Conservation (phyloP, 2,888 invertebrate genomes). For the Galerucella calmariensis region DNA sequence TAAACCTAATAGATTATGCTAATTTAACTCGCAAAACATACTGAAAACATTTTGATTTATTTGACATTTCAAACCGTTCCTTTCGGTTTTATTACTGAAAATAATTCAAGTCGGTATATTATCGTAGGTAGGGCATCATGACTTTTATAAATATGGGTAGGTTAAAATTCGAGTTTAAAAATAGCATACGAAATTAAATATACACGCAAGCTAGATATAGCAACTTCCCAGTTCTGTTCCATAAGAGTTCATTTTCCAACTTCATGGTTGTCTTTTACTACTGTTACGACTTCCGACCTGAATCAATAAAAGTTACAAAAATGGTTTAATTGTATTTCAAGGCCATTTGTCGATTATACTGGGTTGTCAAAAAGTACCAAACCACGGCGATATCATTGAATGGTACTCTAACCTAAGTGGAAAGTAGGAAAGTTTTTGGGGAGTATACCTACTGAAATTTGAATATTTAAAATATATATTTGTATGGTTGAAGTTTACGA, state of each 20-base stretch:
- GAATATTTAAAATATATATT: too few relatives aligned
- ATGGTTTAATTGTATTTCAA: neutral
- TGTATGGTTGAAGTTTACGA: too few relatives aligned
- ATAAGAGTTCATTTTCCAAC: conserved; percentile 47
- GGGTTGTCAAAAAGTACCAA: neutral
- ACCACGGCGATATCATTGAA: too few relatives aligned
- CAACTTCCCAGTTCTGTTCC: conserved; percentile 42
- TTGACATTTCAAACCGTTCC: conserved; percentile 23
- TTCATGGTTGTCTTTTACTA: conserved; percentile 30
- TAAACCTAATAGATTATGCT: conserved; percentile 9
- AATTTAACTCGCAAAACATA: conserved; percentile 5
- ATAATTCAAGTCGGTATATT: conserved; percentile 16
- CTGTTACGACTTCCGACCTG: neutral
- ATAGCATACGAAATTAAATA: conserved; percentile 54
- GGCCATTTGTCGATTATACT: neutral
- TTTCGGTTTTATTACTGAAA: conserved; percentile 22
- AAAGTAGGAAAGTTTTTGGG: too few relatives aligned
- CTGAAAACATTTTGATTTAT: conserved; percentile 23
- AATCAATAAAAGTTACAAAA: too few relatives aligned
- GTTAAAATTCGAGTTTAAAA: conserved; percentile 47
- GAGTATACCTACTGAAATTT: too few relatives aligned
- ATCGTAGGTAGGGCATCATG: conserved; percentile 46
- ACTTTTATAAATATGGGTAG: conserved; percentile 55
- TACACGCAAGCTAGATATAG: conserved; percentile 51
- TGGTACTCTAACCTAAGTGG: too few relatives aligned